These are phyloP conservation scores for Serranus cabrilla DNA, from an alignment of 2,797 vertebrate genomes.

Conservation along the genomic window DNA sequence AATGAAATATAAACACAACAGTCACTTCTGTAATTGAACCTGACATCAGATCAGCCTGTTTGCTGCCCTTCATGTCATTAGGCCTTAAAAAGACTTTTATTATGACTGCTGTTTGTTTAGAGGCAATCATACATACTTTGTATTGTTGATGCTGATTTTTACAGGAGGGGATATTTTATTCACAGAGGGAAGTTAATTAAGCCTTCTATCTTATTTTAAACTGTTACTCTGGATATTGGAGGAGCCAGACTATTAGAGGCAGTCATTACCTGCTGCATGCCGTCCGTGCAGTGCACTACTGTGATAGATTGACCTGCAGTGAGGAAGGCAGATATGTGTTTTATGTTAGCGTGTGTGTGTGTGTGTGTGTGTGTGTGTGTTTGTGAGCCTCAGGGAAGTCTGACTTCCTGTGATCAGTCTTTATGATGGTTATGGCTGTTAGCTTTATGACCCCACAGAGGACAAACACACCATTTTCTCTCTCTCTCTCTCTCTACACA, in stretches of 20 bases:
- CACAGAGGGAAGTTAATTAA: neutral
- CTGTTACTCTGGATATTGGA: neutral
- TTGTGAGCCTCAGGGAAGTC: constrained; percentile 45
- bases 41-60: neutral
- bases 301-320: constrained; percentile 54
- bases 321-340: constrained; percentile 37
- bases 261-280: constrained; percentile 29
- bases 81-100: neutral
- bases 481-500: neutral
- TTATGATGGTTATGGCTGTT: constrained; percentile 67
- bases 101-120: neutral
- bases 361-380: constrained; percentile 12
- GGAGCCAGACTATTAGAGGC: constrained; percentile 6
- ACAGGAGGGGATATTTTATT: neutral
- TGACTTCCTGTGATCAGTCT: constrained; percentile 57
- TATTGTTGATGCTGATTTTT: neutral
- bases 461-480: constrained; percentile 48
- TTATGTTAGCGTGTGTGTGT: constrained; percentile 2
- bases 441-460: constrained; percentile 65
- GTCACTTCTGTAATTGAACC: neutral
- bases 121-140: neutral
- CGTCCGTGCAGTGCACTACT: neutral
- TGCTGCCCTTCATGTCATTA: neutral
- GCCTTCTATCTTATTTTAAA: neutral
- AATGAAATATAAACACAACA: neutral